Evolutionary conservation across 2,888 invertebrate species (phyloP).

Genomic region (Drosophila borborema): DNA sequence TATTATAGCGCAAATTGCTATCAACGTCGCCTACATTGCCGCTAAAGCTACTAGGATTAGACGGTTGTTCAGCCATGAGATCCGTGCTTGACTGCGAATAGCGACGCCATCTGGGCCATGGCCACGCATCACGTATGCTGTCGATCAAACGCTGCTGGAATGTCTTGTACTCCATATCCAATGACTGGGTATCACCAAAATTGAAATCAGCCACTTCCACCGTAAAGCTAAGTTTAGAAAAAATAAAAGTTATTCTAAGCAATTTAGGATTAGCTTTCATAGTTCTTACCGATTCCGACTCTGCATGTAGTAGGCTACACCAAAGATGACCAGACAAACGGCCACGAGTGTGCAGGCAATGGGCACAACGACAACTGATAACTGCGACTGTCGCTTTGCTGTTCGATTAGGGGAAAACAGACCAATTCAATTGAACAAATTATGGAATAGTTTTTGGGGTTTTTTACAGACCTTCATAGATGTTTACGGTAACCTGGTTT

Average conservation of each 20-base stretch:
- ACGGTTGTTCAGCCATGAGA: conserved; percentile 75
- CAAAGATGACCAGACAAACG: conserved; percentile 93
- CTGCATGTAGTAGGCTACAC: conserved; percentile 94
- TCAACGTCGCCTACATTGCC: conserved; percentile 74
- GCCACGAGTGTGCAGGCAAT: conserved; percentile 93
- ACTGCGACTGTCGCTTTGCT: conserved; percentile 92
- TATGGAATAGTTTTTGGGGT: too few species aligned
- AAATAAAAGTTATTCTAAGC: not conserved
- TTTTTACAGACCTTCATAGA: conserved; percentile 91
- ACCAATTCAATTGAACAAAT: not conserved
- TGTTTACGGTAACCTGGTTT: conserved; percentile 90
- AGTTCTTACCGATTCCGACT: conserved; percentile 90
- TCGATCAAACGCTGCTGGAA: conserved; percentile 93
- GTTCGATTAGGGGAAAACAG: conserved; percentile 32
- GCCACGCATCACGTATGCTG: conserved; percentile 89
- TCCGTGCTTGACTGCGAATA: conserved; percentile 77
- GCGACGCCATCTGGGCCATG: conserved; percentile 83
- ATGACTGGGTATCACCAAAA: conserved; percentile 91
- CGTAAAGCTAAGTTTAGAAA: conserved; percentile 87
- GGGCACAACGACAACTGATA: conserved; percentile 95
- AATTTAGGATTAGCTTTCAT: fast-evolving
- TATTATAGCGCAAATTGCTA: conserved; percentile 82
- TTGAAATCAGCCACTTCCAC: conserved; percentile 96
- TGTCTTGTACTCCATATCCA: conserved; percentile 94
- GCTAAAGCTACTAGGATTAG: conserved; percentile 45